Base-by-base conservation (phyloP, 2,888 invertebrate species). In the Drosophila putrida region DNA sequence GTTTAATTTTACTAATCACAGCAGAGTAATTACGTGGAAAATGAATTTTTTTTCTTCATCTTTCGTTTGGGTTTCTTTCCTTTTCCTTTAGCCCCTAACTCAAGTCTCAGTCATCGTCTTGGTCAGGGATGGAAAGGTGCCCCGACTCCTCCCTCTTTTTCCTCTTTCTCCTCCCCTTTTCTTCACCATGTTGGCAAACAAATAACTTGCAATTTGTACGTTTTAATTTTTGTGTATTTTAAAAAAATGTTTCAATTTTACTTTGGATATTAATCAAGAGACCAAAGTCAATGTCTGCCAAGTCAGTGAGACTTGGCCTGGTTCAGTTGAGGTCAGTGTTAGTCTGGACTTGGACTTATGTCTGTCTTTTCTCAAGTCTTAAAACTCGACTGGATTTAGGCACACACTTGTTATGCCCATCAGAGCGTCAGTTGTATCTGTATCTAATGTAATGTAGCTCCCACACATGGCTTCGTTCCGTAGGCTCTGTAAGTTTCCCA, bases 1-100 rank as follows among this genome's bases (percentile, higher is more conserved):
- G 90, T 91, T 92, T 91, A 89, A 91, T 92, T 90, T 91, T 90
- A 90, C 92, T 92, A 91, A 91, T 91, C 91, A 91, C 91, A 91
- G 91, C 84, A 80, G 90, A 89, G 91, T 91, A 91, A 91, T 91
- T 92, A 91, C 86, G 92, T 91, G 91, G 92, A 91, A 91, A 91
- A 91, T 92, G 89, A 91, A 90, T 90, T 91, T 90, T 90, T 90
- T 87, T 80, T 49, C 31, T 33, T 25, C 27, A 38, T 47, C 31
- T 44, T 31, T 43, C 20, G 38, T 55, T 41, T 13, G 9, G 9
- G 20, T 46, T 38, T 13, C 59, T 71, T 57, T 62, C 13, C 27
- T 39, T 63, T 49, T 39, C 58, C 35, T 38, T 64, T 60, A 20
- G 36, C 63, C 33, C 25, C 41, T 31, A 64, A 43, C 46, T 27